Evolutionary conservation across 2,113 vertebrate species (phyloP).

Genomic region (Miniopterus natalensis): DNA sequence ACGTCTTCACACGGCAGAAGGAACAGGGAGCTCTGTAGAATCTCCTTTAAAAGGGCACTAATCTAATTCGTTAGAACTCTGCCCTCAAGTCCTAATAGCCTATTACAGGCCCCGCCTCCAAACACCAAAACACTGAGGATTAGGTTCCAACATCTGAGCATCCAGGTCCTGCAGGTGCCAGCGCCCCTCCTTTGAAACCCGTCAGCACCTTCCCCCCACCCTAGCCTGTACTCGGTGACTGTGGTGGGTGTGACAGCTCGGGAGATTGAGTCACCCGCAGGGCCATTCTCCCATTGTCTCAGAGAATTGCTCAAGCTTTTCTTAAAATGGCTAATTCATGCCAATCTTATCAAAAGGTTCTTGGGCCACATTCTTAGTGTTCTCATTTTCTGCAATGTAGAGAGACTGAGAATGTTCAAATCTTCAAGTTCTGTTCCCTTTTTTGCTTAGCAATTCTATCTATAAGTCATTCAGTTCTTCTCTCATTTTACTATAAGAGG

Average conservation of each 20-base stretch:
- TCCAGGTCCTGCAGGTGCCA: background rate
- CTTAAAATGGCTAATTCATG: background rate
- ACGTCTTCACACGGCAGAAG: background rate
- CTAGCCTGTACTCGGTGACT: background rate
- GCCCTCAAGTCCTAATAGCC: background rate
- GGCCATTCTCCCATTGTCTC: background rate
- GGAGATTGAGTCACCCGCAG: background rate
- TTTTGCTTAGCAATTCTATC: background rate
- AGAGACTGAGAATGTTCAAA: background rate
- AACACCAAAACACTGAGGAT: background rate
- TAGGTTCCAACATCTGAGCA: background rate
- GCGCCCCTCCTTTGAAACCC: background rate
- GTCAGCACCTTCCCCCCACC: too few species aligned
- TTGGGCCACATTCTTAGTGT: background rate
- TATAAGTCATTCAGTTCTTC: background rate
- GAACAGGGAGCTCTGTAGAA: background rate
- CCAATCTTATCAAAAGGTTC: background rate
- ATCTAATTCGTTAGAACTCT: background rate
- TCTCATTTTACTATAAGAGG: background rate
- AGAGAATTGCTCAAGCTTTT: background rate
- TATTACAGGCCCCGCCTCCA: background rate
- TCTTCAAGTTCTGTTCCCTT: background rate
- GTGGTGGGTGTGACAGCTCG: background rate
- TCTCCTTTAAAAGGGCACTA: background rate
- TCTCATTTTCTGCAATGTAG: background rate